Evolutionary conservation across 2,113 vertebrate genomes (phyloP), one percentile per base, ranked within the genome.

Genomic region (Delphinus delphis): DNA sequence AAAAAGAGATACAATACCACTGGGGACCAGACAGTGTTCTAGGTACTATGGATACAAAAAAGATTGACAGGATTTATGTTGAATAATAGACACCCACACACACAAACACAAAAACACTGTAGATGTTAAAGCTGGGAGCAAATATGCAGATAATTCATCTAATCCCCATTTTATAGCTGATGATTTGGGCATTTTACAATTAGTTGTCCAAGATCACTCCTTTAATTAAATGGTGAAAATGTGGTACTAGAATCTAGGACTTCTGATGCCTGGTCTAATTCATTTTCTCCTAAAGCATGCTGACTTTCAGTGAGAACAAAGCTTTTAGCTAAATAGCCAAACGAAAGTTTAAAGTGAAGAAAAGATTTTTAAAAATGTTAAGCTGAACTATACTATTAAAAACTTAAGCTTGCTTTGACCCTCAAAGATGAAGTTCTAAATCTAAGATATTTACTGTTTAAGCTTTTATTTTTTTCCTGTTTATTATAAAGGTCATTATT

Each of bases 151-250:
- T n/a, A 77, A 93, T 31, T 92, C 7, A 73, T 73, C 23, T 47
- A 89, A 36, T 26, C 10, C 18, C 6, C 36, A 81, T 91, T 84
- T 88, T 71, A 84, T 3, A 84, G 25, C 1, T 90, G 41, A 44
- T 83, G 3, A 87, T 88, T 90, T 93, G 50, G 87, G 31, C 1
- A 4, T 88, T 36, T 77, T 96, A 23, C 11, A 65, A 70, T 58
- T 36, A 83, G 38, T 80, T 44, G 9, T 85, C 14, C 53, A 28
- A 93, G 20, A 77, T 67, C 14, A 12, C 6, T 82, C 11, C 8
- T 93, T 85, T 63, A 94, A 50, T 71, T 92, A 95, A 93, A 47
- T 47, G 21, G n/a, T 93, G 18, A 81, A 90, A 88, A 88, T 60
- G 8, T 68, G 10, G 38, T 14, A 82, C 8, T 8, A 63, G 47